A percentile compares a stretch with the other conserved stretches of the same genome.
These are phyloP conservation scores for Arctia plantaginis DNA, from an alignment of 2,888 invertebrate genomes.

Conservation along the genomic window DNA sequence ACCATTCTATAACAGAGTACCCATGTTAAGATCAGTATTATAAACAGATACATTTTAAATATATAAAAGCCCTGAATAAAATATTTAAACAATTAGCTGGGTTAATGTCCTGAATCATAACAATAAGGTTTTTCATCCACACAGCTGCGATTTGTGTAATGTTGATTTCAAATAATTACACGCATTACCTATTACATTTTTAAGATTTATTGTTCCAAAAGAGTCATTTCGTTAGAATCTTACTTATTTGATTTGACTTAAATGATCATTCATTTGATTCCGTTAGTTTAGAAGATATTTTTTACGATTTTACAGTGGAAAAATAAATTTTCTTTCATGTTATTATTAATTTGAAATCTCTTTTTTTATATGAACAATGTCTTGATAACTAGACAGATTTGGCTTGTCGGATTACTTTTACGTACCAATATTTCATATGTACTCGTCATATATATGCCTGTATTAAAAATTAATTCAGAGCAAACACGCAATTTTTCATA, in stretches of 20 bases:
- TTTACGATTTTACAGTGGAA: too few relatives aligned
- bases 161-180: not conserved
- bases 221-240: too few relatives aligned
- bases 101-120: not conserved
- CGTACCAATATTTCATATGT: not conserved
- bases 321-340: too few relatives aligned
- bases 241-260: too few relatives aligned
- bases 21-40: slow-evolving; percentile 60
- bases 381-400: too few relatives aligned
- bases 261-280: too few relatives aligned
- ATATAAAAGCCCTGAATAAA: not conserved
- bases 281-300: too few relatives aligned
- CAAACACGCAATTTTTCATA: slow-evolving; percentile 7
- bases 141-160: not conserved
- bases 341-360: too few relatives aligned
- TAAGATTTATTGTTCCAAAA: too few relatives aligned
- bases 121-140: not conserved
- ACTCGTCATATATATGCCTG: not conserved
- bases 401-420: not conserved
- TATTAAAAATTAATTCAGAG: not conserved
- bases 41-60: slow-evolving; percentile 25
- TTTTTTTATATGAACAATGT: too few relatives aligned
- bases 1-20: slow-evolving; percentile 52
- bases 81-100: not conserved
- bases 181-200: too few relatives aligned